Conservation (phyloP, 2,888 invertebrate species). For the Mayetiola destructor region DNA sequence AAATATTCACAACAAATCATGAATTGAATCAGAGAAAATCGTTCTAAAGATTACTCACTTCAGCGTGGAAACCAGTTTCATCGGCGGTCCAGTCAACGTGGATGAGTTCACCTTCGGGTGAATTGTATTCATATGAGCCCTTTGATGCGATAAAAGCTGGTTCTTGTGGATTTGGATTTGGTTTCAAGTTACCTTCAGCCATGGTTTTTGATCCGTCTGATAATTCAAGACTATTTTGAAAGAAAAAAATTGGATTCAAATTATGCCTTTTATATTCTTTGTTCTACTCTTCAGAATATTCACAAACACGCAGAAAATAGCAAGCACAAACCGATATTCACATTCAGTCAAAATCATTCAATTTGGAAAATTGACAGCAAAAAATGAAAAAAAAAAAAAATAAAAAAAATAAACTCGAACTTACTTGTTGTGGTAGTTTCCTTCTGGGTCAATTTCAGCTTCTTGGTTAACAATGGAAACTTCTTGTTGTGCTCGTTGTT, state of each 20-base stretch:
- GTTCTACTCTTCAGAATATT: background rate
- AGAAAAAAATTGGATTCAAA: background rate
- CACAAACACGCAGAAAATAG: too few species aligned
- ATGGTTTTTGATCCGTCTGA: background rate
- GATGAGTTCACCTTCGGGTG: background rate
- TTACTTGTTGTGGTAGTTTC: background rate
- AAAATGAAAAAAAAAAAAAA: background rate
- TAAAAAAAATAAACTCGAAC: background rate
- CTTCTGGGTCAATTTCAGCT: background rate
- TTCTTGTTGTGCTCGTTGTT: slow-evolving; percentile 31
- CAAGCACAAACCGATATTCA: too few species aligned
- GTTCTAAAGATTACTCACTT: too few species aligned
- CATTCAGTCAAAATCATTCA: too few species aligned
- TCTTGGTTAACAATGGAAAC: background rate
- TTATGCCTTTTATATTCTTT: background rate
- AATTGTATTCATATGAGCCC: background rate
- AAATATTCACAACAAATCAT: too few species aligned
- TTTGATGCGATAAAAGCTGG: background rate
- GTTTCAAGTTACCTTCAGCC: background rate
- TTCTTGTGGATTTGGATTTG: too few species aligned
- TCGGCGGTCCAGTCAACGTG: background rate
- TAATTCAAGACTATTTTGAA: too few species aligned
- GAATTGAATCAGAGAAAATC: too few species aligned
- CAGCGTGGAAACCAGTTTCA: too few species aligned
- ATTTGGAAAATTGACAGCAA: background rate